Evolutionary conservation across 2,113 vertebrate genomes (phyloP).

Genomic region (Mastomys coucha): DNA sequence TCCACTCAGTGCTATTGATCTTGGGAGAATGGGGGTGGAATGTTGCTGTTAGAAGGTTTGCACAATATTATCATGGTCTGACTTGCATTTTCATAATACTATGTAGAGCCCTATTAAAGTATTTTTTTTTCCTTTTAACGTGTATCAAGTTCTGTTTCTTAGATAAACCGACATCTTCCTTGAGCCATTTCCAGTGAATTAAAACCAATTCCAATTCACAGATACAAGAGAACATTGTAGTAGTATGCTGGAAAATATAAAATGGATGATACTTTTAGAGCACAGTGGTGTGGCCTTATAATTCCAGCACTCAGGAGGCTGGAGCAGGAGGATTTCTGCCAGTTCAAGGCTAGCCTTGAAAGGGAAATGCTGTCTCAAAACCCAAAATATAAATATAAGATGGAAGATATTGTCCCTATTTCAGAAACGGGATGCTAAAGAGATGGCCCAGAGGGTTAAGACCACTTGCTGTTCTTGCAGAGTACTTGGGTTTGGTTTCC

Average conservation of each 20-base stretch:
- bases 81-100: constrained; percentile 48
- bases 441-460: neutral
- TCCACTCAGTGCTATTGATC: constrained; percentile 77
- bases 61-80: constrained; percentile 38
- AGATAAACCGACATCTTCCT: constrained; percentile 46
- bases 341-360: neutral
- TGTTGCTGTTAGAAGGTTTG: constrained; percentile 80
- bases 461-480: neutral
- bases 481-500: neutral
- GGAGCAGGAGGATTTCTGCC: neutral
- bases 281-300: neutral
- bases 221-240: neutral
- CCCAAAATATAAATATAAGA: neutral
- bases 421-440: constrained; percentile 17
- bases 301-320: neutral
- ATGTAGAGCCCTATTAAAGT: constrained; percentile 13
- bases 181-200: constrained; percentile 24
- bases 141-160: constrained; percentile 56
- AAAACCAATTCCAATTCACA: neutral
- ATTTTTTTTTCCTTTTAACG: constrained; percentile 29
- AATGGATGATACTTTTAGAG: neutral
- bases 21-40: neutral
- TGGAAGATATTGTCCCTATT: neutral
- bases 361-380: neutral
- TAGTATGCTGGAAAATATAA: neutral